Conservation (phyloP, 2,888 invertebrate genomes). For the Antheraea yamamai region DNA sequence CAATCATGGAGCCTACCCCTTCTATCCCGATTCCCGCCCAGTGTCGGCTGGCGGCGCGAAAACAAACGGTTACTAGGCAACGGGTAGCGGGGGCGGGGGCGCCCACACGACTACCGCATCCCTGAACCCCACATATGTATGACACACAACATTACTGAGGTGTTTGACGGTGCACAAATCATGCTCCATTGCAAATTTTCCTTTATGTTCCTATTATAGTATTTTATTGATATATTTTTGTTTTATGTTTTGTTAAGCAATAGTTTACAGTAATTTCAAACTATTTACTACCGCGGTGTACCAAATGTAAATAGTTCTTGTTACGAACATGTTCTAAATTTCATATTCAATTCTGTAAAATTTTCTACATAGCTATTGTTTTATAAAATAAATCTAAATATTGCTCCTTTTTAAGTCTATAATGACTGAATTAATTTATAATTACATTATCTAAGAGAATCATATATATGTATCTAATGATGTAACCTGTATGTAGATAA, state of each 20-base stretch:
- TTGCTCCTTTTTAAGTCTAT: not conserved
- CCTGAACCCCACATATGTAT: slow-evolving; percentile 66
- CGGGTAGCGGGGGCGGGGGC: slow-evolving; percentile 50
- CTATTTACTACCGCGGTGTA: no score
- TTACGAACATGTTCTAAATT: not conserved
- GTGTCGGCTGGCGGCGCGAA: slow-evolving; percentile 67
- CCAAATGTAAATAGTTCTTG: no score
- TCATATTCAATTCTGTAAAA: not conserved
- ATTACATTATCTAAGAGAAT: not conserved
- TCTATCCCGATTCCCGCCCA: slow-evolving; percentile 69
- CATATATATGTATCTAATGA: not conserved
- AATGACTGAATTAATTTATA: not conserved
- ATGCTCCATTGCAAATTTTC: slow-evolving; percentile 2
- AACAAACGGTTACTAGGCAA: slow-evolving; percentile 79
- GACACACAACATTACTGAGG: slow-evolving; percentile 46
- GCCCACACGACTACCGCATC: slow-evolving; percentile 62
- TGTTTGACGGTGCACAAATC: slow-evolving; percentile 16
- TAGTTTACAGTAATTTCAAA: no score
- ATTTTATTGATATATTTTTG: not conserved
- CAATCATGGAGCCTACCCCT: slow-evolving; percentile 81
- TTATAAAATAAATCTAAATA: not conserved
- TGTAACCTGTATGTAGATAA: not conserved
- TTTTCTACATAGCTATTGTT: not conserved
- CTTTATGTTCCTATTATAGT: not conserved
- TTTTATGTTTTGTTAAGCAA: not conserved